Evolutionary conservation across 2,797 vertebrate species (phyloP), one percentile per base, ranked within the genome.

Genomic region (Hydrocynus forskahlii): DNA sequence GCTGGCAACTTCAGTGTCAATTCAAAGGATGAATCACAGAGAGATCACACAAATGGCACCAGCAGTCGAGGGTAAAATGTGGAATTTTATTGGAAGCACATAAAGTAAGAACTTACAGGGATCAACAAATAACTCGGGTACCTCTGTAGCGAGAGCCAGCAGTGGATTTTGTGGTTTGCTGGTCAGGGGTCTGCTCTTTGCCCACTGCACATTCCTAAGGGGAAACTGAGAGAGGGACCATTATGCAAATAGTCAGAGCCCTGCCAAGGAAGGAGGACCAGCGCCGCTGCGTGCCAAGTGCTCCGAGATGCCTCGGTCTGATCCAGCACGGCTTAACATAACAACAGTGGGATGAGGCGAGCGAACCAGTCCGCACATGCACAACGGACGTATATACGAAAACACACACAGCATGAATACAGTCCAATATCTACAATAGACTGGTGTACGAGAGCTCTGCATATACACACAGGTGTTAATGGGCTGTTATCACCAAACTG

Each of bases 181-280:
- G 84, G 80, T 68, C 77, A 66, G 57, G 64, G 74, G 76, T 79
- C 77, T 89, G 90, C 86, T 89, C 82, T 84, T 83, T 89, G 85
- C 92, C 90, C 89, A 88, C 89, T 87, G 83, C 87, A 85, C 89
- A 89, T 92, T 92, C 90, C 92, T 87, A 70, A 71, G 84, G 90
- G 90, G 85, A 92, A 92, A 91, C 87, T 88, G 88, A 92, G 90
- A 90, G 84, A 75, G 81, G 87, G 87, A 80, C 87, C 87, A 93
- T 94, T 93, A 94, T 94, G 93, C 91, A 93, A 94, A 94, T 94
- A 87, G 86, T 86, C 91, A 91, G 89, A 91, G 91, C 90, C 87
- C 90, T 90, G 92, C 92, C 91, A 92, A 92, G 90, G 90, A 85
- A 87, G 84, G 88, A 90, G 89, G 91, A 90, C 84, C 87, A 86